Base-by-base conservation (phyloP, 2,113 vertebrate species). In the Siniperca chuatsi region DNA sequence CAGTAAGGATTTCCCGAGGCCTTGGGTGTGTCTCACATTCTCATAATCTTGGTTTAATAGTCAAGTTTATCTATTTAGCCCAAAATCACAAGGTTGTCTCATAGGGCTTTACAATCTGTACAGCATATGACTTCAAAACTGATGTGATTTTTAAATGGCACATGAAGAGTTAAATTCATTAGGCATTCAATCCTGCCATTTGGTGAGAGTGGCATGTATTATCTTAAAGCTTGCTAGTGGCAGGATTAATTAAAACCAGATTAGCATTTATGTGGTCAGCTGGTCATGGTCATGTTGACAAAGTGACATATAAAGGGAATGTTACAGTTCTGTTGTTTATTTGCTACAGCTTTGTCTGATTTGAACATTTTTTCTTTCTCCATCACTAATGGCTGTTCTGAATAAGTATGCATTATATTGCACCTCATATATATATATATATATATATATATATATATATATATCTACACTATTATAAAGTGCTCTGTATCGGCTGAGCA, bases 11-110 rank as follows among this genome's bases (percentile, higher is more conserved):
- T 69, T 78, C 54, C 42, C 25, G 15, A 35, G 81, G 77, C 64
- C 69, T 37, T 61, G 9, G 54, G 68, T 71, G 75, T 68, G 61
- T 86, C 69, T 77, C 69, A 69, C 29, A 61, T 55, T 54, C n/a
- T 76, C 29, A 70, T 20, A 61, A 35, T 57, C 33, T 65, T 0
- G 1, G 21, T 55, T 65, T 65, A 4, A 44, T 10, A 23, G 5
- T 33, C 11, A 46, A 10, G 18, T 65, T 50, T 62, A 46, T 62
- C 61, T 46, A 58, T 78, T 66, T 68, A n/a, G 21, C 0, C 12
- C 25, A 50, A 21, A 55, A 58, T 64, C 25, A 6, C 0, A 4
- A 40, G 16, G 18, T 15, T 42, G 10, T 25, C 35, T 25, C 6
- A 25, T 1, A 21, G 12, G 25, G 12, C 37, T 37, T n/a, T 16